Percentiles rank a stretch among this genome's conserved stretches.
Conservation (phyloP, 2,113 vertebrate species). For the Dasypus novemcinctus region DNA sequence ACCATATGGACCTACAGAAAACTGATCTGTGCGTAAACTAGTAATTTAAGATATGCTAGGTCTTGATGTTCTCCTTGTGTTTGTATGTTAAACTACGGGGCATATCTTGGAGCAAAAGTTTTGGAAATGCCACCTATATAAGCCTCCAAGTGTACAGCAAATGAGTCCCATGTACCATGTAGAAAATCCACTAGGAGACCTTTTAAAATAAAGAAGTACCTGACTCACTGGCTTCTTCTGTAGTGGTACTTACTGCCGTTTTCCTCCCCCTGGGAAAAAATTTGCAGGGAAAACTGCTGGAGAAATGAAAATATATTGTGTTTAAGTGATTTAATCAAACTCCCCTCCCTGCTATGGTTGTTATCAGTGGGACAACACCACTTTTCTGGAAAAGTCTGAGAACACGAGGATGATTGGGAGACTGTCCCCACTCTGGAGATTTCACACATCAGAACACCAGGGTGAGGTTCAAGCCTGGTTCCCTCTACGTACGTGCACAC, state of each 20-base stretch:
- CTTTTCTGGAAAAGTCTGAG: not conserved
- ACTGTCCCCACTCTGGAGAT: not conserved
- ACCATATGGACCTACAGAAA: not conserved
- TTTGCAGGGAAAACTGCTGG: not conserved
- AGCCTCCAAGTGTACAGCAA: not conserved
- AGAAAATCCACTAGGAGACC: not conserved
- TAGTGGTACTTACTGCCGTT: not conserved
- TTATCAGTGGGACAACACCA: not conserved
- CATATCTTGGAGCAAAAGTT: not conserved
- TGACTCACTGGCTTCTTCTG: not conserved
- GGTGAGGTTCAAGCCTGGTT: not conserved
- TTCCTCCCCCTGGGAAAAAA: not conserved
- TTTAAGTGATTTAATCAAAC: not conserved
- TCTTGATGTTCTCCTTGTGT: not conserved
- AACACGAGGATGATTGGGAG: not conserved
- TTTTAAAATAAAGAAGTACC: not conserved
- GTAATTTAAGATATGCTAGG: not conserved
- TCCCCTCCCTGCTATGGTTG: not conserved
- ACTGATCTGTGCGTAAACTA: not conserved
- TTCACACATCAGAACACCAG: not conserved
- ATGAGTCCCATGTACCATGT: not conserved
- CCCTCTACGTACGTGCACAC: not conserved
- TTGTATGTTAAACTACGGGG: not conserved
- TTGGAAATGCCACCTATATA: not conserved
- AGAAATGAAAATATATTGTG: not conserved